These are phyloP conservation scores for Tetranychus cinnabarinus DNA, from an alignment of 1,140 invertebrate genomes.

Conservation along the genomic window DNA sequence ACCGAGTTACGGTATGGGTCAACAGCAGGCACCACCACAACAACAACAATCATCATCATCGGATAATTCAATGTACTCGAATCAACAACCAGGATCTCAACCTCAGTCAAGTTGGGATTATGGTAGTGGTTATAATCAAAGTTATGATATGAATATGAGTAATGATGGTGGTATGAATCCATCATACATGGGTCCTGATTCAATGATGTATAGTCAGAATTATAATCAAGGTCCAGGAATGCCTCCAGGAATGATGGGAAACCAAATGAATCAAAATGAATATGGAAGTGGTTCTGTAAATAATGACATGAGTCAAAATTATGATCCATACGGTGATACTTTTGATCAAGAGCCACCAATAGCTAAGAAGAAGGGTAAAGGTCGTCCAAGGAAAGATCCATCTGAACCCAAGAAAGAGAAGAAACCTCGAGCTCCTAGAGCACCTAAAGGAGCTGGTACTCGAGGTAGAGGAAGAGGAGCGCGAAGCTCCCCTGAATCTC, in stretches of 20 bases:
- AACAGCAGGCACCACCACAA: neutral
- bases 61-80: too few relatives aligned
- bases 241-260: neutral
- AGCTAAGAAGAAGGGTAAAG: conserved; percentile 7
- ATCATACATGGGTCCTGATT: neutral
- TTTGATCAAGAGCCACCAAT: conserved; percentile 6
- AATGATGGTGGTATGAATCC: neutral
- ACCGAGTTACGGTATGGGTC: neutral
- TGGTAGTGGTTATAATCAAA: neutral
- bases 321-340: conserved; percentile 10
- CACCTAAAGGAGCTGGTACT: conserved; percentile 1
- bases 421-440: conserved; percentile 8
- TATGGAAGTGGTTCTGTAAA: neutral
- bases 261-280: neutral
- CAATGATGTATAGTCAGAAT: conserved; percentile 5
- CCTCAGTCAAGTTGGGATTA: neutral
- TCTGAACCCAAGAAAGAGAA: conserved; percentile 9
- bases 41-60: neutral
- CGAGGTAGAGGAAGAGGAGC: conserved; percentile 3
- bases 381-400: conserved; percentile 9
- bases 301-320: conserved; percentile 1
- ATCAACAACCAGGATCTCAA: neutral
- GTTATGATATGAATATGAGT: neutral
- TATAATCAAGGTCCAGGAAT: conserved; percentile 1
- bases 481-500: neutral